A percentile compares a stretch with the other conserved stretches of the same genome.
Evolutionary conservation across 2,797 vertebrate genomes (phyloP).

Genomic region (Pangasius sanitwongsei): DNA sequence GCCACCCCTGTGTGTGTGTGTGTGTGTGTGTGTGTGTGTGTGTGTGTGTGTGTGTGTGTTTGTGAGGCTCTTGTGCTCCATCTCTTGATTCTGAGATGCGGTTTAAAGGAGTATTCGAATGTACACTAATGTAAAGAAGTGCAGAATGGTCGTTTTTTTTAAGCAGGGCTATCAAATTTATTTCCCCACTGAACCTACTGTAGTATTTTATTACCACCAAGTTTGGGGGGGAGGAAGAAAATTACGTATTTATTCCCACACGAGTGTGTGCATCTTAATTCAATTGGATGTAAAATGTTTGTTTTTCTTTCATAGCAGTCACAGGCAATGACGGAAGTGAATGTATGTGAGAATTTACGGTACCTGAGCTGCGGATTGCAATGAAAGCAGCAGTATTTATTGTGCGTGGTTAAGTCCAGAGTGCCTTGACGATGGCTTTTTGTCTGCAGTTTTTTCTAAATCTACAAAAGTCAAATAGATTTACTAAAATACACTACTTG

Average conservation of each 20-base stretch:
- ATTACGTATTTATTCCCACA: conserved; percentile 19
- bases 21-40: conserved; percentile 2
- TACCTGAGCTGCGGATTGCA: conserved; percentile 33
- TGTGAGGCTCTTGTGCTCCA: not conserved
- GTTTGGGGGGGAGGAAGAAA: not conserved
- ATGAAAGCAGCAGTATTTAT: conserved; percentile 49
- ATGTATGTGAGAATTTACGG: conserved; percentile 18
- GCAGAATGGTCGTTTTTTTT: not conserved
- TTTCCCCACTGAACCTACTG: not conserved
- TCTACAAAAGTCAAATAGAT: conserved; percentile 3
- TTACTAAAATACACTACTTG: not conserved
- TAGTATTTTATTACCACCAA: not conserved
- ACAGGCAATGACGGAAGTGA: conserved; percentile 29
- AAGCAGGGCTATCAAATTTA: not conserved
- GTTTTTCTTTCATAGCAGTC: conserved; percentile 29
- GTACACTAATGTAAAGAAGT: not conserved
- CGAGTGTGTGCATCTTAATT: conserved; percentile 8
- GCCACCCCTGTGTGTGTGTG: conserved; percentile 25
- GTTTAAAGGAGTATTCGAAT: conserved; percentile 11
- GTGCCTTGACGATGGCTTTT: conserved; percentile 54
- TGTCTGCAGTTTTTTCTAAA: not conserved
- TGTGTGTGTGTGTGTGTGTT: conserved; percentile 3
- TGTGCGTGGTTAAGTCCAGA: conserved; percentile 18
- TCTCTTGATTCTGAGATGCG: not conserved
- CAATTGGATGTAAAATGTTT: not conserved